Evolutionary conservation across 2,888 invertebrate genomes (phyloP), one percentile per base, ranked within the genome.

Genomic region (Drosophila histrio): DNA sequence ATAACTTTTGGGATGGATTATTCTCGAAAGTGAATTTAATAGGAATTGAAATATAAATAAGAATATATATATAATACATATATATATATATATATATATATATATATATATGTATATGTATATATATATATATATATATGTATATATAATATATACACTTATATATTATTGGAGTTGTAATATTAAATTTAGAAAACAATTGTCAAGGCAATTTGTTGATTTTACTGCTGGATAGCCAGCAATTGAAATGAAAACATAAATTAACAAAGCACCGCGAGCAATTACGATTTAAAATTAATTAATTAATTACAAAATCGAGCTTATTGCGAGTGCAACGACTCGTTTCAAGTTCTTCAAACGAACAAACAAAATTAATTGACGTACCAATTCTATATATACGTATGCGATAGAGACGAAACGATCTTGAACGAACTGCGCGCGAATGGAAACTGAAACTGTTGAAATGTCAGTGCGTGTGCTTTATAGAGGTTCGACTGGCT

Each of bases 361-460:
- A 44, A 30, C 19, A 38, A 28, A 32, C 9, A 52, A 22, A 22
- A 36, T 50, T n/a, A 66, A 77, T 66, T 72, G 62, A 79, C 84
- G 6, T 54, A 62, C 39, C 39, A 56, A 50, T 58, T 52, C 36
- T 17, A 41, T 38, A 39, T 19, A n/a, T n/a, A n/a, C 38, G 17
- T 34, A 36, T n/a, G 22, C 47, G 61, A 65, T 41, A 50, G 32
- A 64, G 59, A 15, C 49, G 15, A 46, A 34, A n/a, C 72, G 70
- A 74, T 53, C 78, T 67, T 87, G 73, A 79, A 39, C 70, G 68
- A 3, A 19, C 39, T 68, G 66, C 67, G 52, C 56, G 34, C 68
- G 56, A 86, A 70, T 47, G 49, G 56, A 76, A 69, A 85, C 88
- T 85, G 70, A 80, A 86, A 85, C 49, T 52, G 58, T 58, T 72